phyloP scores from a whole-genome alignment of 2,888 invertebrate genomes.

The Drosophila helvetica region DNA sequence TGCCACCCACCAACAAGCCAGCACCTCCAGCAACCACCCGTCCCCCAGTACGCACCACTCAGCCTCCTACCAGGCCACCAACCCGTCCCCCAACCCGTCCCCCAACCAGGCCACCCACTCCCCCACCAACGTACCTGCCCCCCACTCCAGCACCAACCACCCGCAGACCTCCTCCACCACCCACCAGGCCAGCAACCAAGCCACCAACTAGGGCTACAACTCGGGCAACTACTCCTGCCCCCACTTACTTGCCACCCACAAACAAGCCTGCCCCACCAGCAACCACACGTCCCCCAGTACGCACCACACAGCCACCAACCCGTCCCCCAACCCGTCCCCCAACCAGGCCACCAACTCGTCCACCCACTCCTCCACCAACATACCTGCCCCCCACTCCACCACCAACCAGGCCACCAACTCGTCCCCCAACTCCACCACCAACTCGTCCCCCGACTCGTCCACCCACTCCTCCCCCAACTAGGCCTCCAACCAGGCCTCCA shows the following conservation, averaged over 20 bases:
- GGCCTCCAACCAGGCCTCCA: slow-evolving; percentile 22
- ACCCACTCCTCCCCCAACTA: slow-evolving; percentile 34
- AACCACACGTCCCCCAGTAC: slow-evolving; percentile 40
- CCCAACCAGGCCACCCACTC: slow-evolving; percentile 37
- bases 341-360: slow-evolving; percentile 19
- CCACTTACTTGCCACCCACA: slow-evolving; percentile 40
- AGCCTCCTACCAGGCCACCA: slow-evolving; percentile 42
- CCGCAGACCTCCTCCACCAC: slow-evolving; percentile 40
- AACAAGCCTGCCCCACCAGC: slow-evolving; percentile 56
- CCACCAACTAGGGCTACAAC: slow-evolving; percentile 42
- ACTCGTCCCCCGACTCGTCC: slow-evolving; percentile 34
- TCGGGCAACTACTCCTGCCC: slow-evolving; percentile 26
- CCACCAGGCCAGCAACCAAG: slow-evolving; percentile 45
- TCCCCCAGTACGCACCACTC: slow-evolving; percentile 33
- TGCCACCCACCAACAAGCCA: slow-evolving; percentile 39
- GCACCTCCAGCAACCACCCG: too few relatives aligned
- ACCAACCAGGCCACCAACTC: slow-evolving; percentile 43
- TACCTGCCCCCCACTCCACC: slow-evolving; percentile 40
- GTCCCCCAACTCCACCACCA: slow-evolving; percentile 24
- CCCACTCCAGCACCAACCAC: slow-evolving; percentile 22
- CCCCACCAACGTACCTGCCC: slow-evolving; percentile 51
- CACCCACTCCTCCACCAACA: slow-evolving; percentile 27
- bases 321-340: slow-evolving; percentile 34
- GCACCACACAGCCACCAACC: slow-evolving; percentile 40
- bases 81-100: slow-evolving; percentile 26